Base-by-base conservation (phyloP, 2,113 vertebrate genomes). In the Psilopsiagon aymara region DNA sequence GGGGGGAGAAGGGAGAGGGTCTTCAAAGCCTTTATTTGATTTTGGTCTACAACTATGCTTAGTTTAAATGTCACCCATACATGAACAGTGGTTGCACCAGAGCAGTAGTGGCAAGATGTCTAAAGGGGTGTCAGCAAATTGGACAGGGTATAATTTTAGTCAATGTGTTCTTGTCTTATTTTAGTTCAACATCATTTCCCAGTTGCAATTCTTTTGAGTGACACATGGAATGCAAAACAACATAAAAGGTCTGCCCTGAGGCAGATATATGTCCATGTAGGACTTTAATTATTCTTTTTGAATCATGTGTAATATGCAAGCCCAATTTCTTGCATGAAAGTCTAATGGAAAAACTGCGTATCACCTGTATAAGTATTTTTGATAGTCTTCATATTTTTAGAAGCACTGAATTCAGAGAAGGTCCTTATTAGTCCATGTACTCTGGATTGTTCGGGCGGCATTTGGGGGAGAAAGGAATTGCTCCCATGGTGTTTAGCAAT, bases 241-340 rank as follows among this genome's bases (percentile, higher is more conserved):
- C 97, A 97, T 98, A 92, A 98, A 97, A 98, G 96, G 96, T 94
- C 96, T 98, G 94, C 97, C 98, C 97, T 74, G 89, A 96, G 97
- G 98, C 98, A 96, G 95, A 96, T 96, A 94, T 85, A 86, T 97
- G 97, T 98, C 98, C 97, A n/a, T 89, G 98, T 86, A 97, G 97
- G 97, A 97, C 97, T 97, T 98, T 97, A 98, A 98, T 98, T 97
- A 98, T 98, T 98, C 98, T 98, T 98, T 98, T 97, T 98, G 98
- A 98, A 98, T 97, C 96, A 77, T 94, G 76, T 95, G 59, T 94
- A 96, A 89, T 97, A 94, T 67, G 80, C 89, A 94, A 97, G 83
- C 92, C 93, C 46, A 73, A 91, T 97, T 95, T 96, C 93, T 97
- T 90, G 94, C 84, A 88, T 83, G 62, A 80, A 96, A 96, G 79